Base-by-base conservation (phyloP, 2,113 vertebrate genomes). In the Ammodytes marinus region DNA sequence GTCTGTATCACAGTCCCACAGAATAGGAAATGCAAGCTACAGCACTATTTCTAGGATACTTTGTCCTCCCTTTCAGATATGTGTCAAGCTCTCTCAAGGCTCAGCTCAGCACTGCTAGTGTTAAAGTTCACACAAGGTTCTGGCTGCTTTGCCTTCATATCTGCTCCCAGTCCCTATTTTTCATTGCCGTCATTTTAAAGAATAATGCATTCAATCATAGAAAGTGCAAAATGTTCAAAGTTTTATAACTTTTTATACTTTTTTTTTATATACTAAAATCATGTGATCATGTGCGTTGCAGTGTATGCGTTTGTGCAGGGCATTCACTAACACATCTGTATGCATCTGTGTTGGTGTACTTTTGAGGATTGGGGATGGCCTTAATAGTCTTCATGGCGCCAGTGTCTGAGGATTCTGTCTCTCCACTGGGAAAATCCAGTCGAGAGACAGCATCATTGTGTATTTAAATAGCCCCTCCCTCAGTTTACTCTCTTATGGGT, bases 31-130 rank as follows among this genome's bases (percentile, higher is more conserved):
- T 19, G 70, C 85, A 82, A 73, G 80, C 88, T 27, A 8, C 83
- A 74, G 75, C 74, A 71, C 75, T 82, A 69, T 81, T 92, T 92
- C 89, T 86, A 90, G 85, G 77, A 83, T 89, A 70, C 69, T 81
- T 64, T 78, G 77, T 90, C 80, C 87, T 80, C 80, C 80, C 84
- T 87, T 91, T 81, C 78, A 90, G 85, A 92, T 74, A 67, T 80
- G 85, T 87, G 68, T 88, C 72, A 83, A 74, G 67, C 83, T 90
- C 86, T 86, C 83, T 75, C 27, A 69, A 79, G 81, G 81, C 76
- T 90, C 59, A 59, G 72, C 52, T 90, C 59, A 59, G 72, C 52
- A 39, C 77, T 68, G 81, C 77, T 88, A 84, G 71, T 80, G 83
- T 88, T 90, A 82, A 74, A 87, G 67, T 89, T 89, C 85, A 74